These are phyloP conservation scores for Callorhinus ursinus DNA, from an alignment of 2,113 vertebrate genomes.

Conservation along the genomic window DNA sequence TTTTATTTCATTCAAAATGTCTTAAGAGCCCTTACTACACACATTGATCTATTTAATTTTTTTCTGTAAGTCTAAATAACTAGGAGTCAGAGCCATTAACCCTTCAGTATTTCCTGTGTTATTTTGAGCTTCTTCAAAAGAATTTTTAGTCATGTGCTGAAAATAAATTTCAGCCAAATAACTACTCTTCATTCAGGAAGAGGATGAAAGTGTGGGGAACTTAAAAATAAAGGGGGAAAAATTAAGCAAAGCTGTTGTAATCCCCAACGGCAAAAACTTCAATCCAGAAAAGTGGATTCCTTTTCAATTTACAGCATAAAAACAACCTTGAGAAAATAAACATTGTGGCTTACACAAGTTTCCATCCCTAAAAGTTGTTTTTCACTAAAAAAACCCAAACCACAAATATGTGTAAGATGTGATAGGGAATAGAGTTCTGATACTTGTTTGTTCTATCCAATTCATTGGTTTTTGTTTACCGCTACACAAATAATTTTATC, in stretches of 20 bases:
- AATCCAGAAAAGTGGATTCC: slow-evolving; percentile 49
- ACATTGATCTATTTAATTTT: slow-evolving; percentile 31
- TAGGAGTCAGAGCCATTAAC: neutral
- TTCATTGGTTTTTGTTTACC: neutral
- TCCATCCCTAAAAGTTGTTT: slow-evolving; percentile 45
- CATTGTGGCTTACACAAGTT: slow-evolving; percentile 29
- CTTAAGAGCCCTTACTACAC: neutral
- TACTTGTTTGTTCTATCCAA: neutral
- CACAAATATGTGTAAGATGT: neutral
- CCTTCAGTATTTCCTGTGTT: slow-evolving; percentile 64
- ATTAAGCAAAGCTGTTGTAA: slow-evolving; percentile 29
- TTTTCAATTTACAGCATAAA: slow-evolving; percentile 56
- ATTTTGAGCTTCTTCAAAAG: slow-evolving; percentile 68
- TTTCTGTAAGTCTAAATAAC: slow-evolving; percentile 15
- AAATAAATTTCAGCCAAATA: slow-evolving; percentile 63
- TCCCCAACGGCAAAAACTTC: slow-evolving; percentile 57
- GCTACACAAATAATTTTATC: neutral
- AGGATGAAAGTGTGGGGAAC: neutral
- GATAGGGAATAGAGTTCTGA: neutral
- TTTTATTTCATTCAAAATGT: slow-evolving; percentile 40
- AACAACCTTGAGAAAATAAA: slow-evolving; percentile 69
- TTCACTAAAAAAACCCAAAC: slow-evolving; percentile 43
- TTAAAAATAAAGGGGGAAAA: slow-evolving; percentile 4
- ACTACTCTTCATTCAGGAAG: slow-evolving; percentile 45
- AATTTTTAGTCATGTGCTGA: slow-evolving; percentile 36